Evolutionary conservation across 2,113 vertebrate genomes (phyloP).

Genomic region (Tapirus terrestris): DNA sequence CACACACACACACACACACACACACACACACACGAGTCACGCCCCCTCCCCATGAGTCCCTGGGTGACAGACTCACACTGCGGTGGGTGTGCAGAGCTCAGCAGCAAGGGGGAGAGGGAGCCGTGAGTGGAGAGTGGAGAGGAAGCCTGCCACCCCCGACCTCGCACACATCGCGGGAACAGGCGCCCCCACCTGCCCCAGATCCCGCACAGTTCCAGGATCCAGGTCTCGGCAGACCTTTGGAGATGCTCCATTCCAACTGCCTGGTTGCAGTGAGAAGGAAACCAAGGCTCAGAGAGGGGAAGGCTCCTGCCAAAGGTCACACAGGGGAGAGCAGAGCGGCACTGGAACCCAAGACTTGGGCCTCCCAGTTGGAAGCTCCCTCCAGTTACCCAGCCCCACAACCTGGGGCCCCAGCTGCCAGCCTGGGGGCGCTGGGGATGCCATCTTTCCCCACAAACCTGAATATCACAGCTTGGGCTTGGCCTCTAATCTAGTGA

Average conservation of each 20-base stretch:
- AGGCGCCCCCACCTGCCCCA: accelerated
- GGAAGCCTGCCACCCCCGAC: neutral
- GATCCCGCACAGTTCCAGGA: neutral
- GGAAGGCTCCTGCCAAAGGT: neutral
- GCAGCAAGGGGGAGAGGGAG: neutral
- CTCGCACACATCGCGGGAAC: neutral
- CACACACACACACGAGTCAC: neutral
- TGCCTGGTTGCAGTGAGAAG: neutral
- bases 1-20: neutral
- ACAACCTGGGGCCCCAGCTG: neutral
- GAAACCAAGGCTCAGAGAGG: neutral
- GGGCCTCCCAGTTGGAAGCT: neutral
- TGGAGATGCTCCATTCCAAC: neutral
- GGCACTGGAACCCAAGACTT: neutral
- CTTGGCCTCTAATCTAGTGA: neutral
- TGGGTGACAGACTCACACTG: slow-evolving; percentile 26
- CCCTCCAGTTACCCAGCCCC: neutral
- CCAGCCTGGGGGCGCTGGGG: neutral
- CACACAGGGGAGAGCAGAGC: neutral
- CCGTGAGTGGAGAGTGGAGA: neutral
- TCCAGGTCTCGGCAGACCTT: neutral
- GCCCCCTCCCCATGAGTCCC: neutral
- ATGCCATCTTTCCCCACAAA: neutral
- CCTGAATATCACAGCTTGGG: neutral
- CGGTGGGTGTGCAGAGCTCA: slow-evolving; percentile 20